Percentiles rank a stretch among this genome's conserved stretches.
Conservation (phyloP, 2,113 vertebrate genomes). For the Mustelus asterias region DNA sequence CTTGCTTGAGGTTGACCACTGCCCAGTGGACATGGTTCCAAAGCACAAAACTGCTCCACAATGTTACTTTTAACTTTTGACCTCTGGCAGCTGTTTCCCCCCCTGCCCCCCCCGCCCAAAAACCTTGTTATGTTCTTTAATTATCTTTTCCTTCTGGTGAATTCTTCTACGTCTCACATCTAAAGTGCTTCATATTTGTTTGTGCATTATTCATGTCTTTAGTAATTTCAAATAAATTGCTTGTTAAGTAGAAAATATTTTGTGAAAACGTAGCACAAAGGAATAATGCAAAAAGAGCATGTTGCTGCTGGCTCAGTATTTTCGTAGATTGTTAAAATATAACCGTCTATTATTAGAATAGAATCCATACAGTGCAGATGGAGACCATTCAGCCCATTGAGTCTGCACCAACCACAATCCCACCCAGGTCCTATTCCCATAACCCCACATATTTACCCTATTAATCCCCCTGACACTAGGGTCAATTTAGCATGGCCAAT, state of each 20-base stretch:
- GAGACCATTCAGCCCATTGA: too few relatives aligned
- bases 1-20: conserved; percentile 9
- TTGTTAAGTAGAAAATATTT: neutral
- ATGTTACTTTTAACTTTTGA: conserved; percentile 8
- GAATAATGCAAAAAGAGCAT: neutral
- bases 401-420: too few relatives aligned
- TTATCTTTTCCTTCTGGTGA: neutral
- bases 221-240: neutral
- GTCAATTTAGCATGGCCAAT: too few relatives aligned
- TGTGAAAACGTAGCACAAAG: neutral
- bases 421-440: too few relatives aligned
- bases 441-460: too few relatives aligned
- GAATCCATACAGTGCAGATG: too few relatives aligned
- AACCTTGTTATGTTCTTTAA: neutral
- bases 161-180: neutral
- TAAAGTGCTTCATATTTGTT: neutral
- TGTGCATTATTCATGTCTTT: neutral
- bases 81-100: neutral
- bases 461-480: too few relatives aligned
- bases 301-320: neutral
- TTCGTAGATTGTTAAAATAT: neutral
- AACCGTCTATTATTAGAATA: neutral
- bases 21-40: neutral
- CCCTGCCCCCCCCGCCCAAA: neutral
- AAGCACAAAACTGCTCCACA: neutral